A percentile compares a stretch with the other conserved stretches of the same genome.
Conservation (phyloP, 1,140 invertebrate species). For the Drosophila biarmipes region DNA sequence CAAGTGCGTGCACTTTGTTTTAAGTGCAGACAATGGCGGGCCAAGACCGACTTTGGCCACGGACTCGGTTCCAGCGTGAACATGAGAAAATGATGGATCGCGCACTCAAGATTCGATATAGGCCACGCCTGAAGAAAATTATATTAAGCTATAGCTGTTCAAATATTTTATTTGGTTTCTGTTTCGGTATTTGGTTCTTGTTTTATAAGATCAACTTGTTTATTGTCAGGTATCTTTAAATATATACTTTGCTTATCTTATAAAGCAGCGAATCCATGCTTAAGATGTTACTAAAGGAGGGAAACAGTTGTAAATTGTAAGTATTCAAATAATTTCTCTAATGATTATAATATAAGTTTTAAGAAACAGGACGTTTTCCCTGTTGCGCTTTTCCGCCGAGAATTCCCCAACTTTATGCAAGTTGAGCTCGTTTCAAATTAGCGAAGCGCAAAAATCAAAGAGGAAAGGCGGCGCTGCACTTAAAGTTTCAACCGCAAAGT, state of each 20-base stretch:
- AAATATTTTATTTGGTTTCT: no score
- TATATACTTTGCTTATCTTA: no score
- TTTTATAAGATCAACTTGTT: no score
- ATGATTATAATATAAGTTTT: not conserved
- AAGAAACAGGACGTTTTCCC: not conserved
- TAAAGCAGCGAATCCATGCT: no score
- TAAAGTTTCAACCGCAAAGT: slow-evolving; percentile 78
- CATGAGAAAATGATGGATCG: slow-evolving; percentile 18
- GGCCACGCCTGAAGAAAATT: no score
- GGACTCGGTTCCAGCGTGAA: slow-evolving; percentile 12
- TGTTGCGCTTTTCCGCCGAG: not conserved
- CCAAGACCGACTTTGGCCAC: slow-evolving; percentile 8
- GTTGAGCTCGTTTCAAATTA: slow-evolving; percentile 1
- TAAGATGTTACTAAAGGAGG: no score
- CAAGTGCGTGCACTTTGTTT: slow-evolving; percentile 76
- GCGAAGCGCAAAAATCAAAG: slow-evolving; percentile 30
- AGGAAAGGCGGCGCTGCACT: slow-evolving; percentile 41
- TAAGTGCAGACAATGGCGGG: slow-evolving; percentile 61
- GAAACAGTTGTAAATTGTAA: no score
- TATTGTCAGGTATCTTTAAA: no score
- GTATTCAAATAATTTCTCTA: no score
- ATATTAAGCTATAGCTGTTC: no score
- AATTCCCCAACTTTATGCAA: not conserved
- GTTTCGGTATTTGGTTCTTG: no score
- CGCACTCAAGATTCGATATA: not conserved